Conservation (phyloP, 1,140 invertebrate genomes). For the Sycophila sp. region DNA sequence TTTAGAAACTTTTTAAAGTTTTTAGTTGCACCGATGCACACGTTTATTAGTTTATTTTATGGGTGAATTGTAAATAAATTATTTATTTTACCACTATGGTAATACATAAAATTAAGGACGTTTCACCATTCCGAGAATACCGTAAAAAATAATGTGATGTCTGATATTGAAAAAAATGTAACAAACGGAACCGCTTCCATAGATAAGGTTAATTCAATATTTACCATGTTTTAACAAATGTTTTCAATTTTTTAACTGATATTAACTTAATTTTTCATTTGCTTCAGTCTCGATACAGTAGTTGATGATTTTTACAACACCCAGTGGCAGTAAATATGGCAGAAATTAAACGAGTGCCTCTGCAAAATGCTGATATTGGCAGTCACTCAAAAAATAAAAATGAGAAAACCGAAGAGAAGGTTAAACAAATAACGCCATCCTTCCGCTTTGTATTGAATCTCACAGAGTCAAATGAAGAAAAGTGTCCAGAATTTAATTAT, state of each 20-base stretch:
- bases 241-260: too few relatives aligned
- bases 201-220: constrained; percentile 12
- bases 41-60: not conserved
- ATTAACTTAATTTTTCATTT: too few relatives aligned
- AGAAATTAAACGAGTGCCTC: constrained; percentile 67
- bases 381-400: constrained; percentile 55
- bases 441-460: constrained; percentile 71
- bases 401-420: constrained; percentile 51
- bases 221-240: not conserved
- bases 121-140: too few relatives aligned
- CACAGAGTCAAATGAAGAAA: constrained; percentile 72
- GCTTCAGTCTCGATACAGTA: too few relatives aligned
- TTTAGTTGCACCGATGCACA: not conserved
- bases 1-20: not conserved
- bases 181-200: not conserved
- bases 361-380: constrained; percentile 62
- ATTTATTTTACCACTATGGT: not conserved
- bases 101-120: too few relatives aligned
- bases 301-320: not conserved
- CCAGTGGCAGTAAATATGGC: constrained; percentile 58
- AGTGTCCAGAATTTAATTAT: constrained; percentile 75
- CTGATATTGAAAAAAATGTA: not conserved
- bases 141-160: too few relatives aligned
- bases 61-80: not conserved
- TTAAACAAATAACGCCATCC: constrained; percentile 65